Evolutionary conservation across 1,140 invertebrate species (phyloP), one percentile per base, ranked within the genome.

Genomic region (Nilaparvata lugens): DNA sequence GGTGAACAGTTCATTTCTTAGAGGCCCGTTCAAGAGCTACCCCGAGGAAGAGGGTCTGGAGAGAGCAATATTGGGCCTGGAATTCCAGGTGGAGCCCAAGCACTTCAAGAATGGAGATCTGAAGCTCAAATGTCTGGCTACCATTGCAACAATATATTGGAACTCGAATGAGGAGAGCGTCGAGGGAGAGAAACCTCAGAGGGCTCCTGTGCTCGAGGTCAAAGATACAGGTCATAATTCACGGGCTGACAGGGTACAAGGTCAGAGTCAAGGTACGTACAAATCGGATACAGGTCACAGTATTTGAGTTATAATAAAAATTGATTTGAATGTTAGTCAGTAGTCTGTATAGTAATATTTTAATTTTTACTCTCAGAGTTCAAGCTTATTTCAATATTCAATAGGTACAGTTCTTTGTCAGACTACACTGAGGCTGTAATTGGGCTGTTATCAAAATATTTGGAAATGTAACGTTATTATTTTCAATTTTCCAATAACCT

Each of bases 41-140:
- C 70, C 73, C 45, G 77, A 81, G 57, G 73, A 76, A 6, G 79
- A 83, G 64, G 83, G 85, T 0, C 75, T 90, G 28, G 85, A 90
- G 69, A 85, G 85, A 45, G 82, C 86, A 1, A 81, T 82, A 2
- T 72, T 89, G 1, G 84, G 83, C 24, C 71, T 88, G 40, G 75
- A 81, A 68, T 92, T 93, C 70, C 80, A 81, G 62, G 87, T 88
- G 16, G 78, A 81, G 54, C 77, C 78, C 7, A 84, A 83, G 65
- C 89, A 93, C 72, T 91, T 92, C 71, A 83, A 82, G 63, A 81
- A 82, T 56, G 88, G 88, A 64, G 88, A 91, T 67, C 82, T 92
- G 74, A 90, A 90, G 71, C 78, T 92, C 43, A 91, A 92, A 78
- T 93, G 90, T 75, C 79, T 90, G 68, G 90, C 89, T 7, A 91